Evolutionary conservation across 1,140 invertebrate species (phyloP).

Genomic region (Zelostemma sp.): DNA sequence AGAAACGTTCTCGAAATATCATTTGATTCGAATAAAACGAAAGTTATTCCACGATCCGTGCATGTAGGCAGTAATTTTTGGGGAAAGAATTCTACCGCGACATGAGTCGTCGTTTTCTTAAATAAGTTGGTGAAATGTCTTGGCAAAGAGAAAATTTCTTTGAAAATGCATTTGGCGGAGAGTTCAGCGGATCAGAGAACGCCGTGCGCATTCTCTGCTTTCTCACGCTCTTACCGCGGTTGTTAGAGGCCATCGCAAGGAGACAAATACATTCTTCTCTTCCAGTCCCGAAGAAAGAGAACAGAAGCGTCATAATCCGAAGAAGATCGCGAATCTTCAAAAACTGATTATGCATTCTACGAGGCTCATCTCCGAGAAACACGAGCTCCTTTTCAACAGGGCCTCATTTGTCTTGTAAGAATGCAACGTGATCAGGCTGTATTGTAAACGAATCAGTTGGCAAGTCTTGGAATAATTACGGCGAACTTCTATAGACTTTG

Average conservation of each 20-base stretch:
- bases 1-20: not conserved
- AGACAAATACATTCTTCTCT: slow-evolving; percentile 49
- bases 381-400: slow-evolving; percentile 26
- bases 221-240: slow-evolving; percentile 50
- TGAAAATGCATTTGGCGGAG: slow-evolving; percentile 42
- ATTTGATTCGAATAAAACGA: not conserved
- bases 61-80: no score
- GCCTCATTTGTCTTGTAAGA: not conserved
- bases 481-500: no score
- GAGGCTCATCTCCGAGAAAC: slow-evolving; percentile 22
- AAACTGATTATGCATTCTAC: slow-evolving; percentile 29
- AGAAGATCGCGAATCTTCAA: slow-evolving; percentile 36
- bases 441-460: not conserved
- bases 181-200: slow-evolving; percentile 32
- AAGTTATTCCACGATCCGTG: not conserved
- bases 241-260: slow-evolving; percentile 32
- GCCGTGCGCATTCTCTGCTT: slow-evolving; percentile 41
- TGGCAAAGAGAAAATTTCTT: slow-evolving; percentile 45
- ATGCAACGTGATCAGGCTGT: not conserved
- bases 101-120: no score
- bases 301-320: slow-evolving; percentile 35
- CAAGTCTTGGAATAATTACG: no score
- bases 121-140: no score
- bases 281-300: slow-evolving; percentile 22
- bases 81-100: no score